Evolutionary conservation across 2,888 invertebrate genomes (phyloP).

Genomic region (Xanthia togata): DNA sequence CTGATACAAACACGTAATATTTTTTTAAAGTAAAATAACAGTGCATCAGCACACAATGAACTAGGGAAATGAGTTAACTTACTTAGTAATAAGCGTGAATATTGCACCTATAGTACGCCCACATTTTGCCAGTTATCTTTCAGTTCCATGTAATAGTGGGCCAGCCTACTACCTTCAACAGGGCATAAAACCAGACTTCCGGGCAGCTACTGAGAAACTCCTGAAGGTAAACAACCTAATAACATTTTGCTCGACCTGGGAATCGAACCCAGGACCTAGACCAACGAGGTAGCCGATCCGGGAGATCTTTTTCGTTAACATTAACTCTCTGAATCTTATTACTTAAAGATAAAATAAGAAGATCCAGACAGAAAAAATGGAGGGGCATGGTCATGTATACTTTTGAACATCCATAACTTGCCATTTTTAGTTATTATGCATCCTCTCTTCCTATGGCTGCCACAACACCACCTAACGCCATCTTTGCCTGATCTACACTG

Average conservation of each 20-base stretch:
- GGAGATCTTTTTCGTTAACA: not conserved
- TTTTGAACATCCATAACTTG: not conserved
- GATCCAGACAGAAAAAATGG: not conserved
- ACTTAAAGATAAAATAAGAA: not conserved
- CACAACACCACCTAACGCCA: constrained; percentile 8
- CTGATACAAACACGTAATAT: not conserved
- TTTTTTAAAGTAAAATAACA: not conserved
- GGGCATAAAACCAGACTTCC: not conserved
- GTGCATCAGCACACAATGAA: not conserved
- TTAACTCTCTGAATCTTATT: not conserved
- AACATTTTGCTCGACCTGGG: not conserved
- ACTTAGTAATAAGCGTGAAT: not conserved
- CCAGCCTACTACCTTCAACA: not conserved
- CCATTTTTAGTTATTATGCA: constrained; percentile 15
- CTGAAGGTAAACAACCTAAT: too few relatives aligned
- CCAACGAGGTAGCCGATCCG: too few relatives aligned
- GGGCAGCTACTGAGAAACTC: not conserved
- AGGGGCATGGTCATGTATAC: constrained; percentile 31
- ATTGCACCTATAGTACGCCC: not conserved
- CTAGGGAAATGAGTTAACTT: not conserved
- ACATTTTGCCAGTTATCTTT: not conserved
- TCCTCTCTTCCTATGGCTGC: constrained; percentile 7
- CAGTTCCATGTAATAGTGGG: not conserved
- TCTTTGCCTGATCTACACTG: not conserved
- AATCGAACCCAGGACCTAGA: not conserved